phyloP scores from a whole-genome alignment of 2,113 vertebrate species.

The Anas platyrhynchos region DNA sequence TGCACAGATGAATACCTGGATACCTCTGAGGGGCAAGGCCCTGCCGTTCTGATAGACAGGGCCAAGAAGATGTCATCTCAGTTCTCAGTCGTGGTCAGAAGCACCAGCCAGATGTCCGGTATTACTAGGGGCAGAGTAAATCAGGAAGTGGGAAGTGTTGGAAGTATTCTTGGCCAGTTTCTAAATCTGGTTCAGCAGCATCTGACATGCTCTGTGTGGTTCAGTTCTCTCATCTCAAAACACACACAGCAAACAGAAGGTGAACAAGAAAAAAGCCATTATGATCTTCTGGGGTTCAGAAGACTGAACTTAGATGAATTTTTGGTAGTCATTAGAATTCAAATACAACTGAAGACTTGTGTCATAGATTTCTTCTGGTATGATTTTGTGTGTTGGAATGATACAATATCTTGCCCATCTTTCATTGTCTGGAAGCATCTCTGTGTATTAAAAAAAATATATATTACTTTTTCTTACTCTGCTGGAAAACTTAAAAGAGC shows the following conservation, averaged over 20 bases:
- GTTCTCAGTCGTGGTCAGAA: neutral
- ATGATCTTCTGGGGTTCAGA: neutral
- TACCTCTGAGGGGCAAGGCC: neutral
- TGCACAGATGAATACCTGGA: neutral
- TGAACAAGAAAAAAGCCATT: neutral
- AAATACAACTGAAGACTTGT: neutral
- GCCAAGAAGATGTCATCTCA: neutral
- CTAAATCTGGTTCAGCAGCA: neutral
- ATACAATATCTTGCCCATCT: neutral
- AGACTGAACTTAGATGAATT: slow-evolving; percentile 34
- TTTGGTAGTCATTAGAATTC: slow-evolving; percentile 44
- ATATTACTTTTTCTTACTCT: neutral
- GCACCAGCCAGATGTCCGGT: neutral
- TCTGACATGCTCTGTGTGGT: neutral
- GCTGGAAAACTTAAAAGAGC: neutral
- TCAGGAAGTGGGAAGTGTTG: neutral
- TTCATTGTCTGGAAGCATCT: neutral
- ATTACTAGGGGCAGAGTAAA: neutral
- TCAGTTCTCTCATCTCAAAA: neutral
- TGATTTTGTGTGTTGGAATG: neutral
- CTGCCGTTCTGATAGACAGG: neutral
- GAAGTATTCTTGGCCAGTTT: neutral
- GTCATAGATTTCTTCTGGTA: neutral
- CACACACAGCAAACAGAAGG: neutral
- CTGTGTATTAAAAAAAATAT: neutral